Conservation (phyloP, 2,888 invertebrate species). For the Cremastobaeus sp. region DNA sequence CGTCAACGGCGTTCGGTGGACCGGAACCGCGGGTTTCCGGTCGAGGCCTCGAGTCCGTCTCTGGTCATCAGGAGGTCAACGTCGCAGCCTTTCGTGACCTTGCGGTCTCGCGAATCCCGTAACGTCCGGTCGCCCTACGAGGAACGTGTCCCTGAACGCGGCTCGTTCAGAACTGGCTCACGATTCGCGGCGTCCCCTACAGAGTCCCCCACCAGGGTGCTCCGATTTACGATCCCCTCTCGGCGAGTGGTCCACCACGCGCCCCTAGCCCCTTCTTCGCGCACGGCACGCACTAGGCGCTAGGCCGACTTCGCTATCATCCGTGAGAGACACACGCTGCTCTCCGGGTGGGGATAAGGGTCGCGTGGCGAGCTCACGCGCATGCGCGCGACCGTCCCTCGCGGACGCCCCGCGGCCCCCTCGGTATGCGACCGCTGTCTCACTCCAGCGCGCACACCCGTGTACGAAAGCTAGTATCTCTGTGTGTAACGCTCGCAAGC, state of each 20-base stretch:
- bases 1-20: not conserved
- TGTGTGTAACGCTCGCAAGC: conserved; percentile 38
- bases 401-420: conserved; percentile 10
- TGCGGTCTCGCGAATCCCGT: conserved; percentile 34
- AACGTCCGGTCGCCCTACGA: conserved; percentile 19
- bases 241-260: conserved; percentile 68
- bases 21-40: not conserved
- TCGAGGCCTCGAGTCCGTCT: conserved; percentile 15
- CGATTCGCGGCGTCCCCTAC: conserved; percentile 65
- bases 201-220: conserved; percentile 57
- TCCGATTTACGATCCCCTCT: conserved; percentile 61
- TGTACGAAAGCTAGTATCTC: conserved; percentile 46
- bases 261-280: conserved; percentile 71
- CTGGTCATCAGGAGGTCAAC: conserved; percentile 32
- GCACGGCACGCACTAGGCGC: conserved; percentile 70
- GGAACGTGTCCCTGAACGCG: conserved; percentile 70
- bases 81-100: conserved; percentile 33
- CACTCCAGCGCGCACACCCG: conserved; percentile 49
- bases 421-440: conserved; percentile 21
- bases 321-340: conserved; percentile 76
- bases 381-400: conserved; percentile 26
- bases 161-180: conserved; percentile 74
- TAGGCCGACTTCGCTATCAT: conserved; percentile 66
- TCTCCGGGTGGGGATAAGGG: conserved; percentile 70
- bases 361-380: conserved; percentile 74